phyloP scores from a whole-genome alignment of 2,113 vertebrate genomes.

The Lophius piscatorius region DNA sequence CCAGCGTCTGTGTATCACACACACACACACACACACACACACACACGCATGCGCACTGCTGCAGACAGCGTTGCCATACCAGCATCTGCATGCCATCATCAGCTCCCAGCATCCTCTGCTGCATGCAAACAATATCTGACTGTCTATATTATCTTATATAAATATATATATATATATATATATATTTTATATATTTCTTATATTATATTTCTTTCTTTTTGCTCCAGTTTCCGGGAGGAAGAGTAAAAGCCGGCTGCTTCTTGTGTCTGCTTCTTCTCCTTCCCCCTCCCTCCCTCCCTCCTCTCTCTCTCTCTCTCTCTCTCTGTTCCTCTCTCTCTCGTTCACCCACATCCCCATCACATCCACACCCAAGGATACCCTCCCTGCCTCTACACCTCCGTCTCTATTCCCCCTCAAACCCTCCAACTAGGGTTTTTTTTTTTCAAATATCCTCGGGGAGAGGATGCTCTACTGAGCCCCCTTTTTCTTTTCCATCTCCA shows the following conservation, averaged over 20 bases:
- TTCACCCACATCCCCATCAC: conserved; percentile 60
- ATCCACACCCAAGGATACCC: conserved; percentile 70
- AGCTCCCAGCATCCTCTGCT: conserved; percentile 35
- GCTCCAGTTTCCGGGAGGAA: conserved; percentile 27
- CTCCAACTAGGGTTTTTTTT: conserved; percentile 24
- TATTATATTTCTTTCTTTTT: neutral
- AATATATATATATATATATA: too few relatives aligned
- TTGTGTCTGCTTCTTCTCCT: conserved; percentile 45
- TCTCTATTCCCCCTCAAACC: conserved; percentile 22
- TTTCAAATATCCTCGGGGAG: conserved; percentile 21
- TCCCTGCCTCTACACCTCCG: conserved; percentile 32
- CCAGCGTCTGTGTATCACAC: conserved; percentile 59
- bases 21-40: conserved; percentile 35
- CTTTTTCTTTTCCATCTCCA: conserved; percentile 6
- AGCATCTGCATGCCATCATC: conserved; percentile 16
- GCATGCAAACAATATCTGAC: conserved; percentile 14
- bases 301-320: conserved; percentile 1
- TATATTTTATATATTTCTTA: too few relatives aligned
- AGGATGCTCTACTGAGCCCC: conserved; percentile 63
- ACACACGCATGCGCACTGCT: conserved; percentile 25
- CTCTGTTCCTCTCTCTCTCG: conserved; percentile 24
- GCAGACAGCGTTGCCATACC: conserved; percentile 44
- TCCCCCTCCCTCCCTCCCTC: conserved; percentile 12
- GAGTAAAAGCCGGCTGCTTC: conserved; percentile 39
- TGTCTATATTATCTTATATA: conserved; percentile 8